Percentiles rank a stretch among this genome's conserved stretches.
Evolutionary conservation across 2,888 invertebrate species (phyloP).

Genomic region (Saturnia japonica): DNA sequence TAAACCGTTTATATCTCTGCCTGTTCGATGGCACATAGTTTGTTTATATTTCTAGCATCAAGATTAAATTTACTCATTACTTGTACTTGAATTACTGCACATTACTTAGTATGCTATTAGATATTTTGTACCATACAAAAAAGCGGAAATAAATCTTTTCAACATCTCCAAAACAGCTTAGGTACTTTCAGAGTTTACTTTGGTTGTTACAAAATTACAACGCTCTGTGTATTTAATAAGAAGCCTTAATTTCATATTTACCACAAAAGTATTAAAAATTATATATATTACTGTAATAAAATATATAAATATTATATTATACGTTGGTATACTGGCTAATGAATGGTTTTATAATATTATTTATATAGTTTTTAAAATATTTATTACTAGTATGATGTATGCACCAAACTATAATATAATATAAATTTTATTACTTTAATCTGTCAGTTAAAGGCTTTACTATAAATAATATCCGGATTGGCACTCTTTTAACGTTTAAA

Average conservation of each 20-base stretch:
- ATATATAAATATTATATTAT: too few relatives aligned
- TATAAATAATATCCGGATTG: neutral
- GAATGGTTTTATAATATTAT: too few relatives aligned
- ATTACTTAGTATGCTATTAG: neutral
- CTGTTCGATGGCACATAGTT: conserved; percentile 13
- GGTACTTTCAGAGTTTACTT: neutral
- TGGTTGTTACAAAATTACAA: neutral
- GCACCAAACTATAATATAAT: too few relatives aligned
- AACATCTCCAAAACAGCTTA: neutral
- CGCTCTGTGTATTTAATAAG: neutral
- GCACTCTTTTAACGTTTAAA: neutral
- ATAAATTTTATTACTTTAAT: neutral
- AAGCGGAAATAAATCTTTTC: neutral
- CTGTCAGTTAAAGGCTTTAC: neutral
- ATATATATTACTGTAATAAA: neutral
- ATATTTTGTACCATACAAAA: conserved; percentile 12
- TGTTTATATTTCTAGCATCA: conserved; percentile 16
- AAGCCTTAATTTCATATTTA: neutral
- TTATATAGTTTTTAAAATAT: too few relatives aligned
- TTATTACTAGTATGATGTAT: too few relatives aligned
- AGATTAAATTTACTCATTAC: conserved; percentile 8
- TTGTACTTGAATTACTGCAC: conserved; percentile 2
- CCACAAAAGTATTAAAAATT: neutral
- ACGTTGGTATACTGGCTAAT: too few relatives aligned
- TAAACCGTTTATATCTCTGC: neutral